phyloP scores from a whole-genome alignment of 2,888 invertebrate genomes.

The Diaperis boleti region DNA sequence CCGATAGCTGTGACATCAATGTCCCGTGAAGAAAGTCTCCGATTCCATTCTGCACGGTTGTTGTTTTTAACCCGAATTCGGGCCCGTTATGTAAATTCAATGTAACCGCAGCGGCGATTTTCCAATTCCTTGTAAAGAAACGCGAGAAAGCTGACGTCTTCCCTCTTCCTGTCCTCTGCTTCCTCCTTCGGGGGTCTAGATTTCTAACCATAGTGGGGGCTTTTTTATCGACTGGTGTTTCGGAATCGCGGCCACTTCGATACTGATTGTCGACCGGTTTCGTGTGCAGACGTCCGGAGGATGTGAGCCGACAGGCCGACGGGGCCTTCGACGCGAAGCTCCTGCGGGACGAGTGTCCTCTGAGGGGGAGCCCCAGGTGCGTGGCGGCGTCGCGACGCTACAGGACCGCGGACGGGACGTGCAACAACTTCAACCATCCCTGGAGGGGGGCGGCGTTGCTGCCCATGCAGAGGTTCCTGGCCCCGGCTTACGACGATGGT shows the following conservation, averaged over 20 bases:
- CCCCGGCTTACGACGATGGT: slow-evolving; percentile 87
- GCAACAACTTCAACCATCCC: slow-evolving; percentile 83
- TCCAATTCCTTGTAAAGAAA: slow-evolving; percentile 33
- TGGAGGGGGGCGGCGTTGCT: slow-evolving; percentile 87
- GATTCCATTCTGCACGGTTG: neutral
- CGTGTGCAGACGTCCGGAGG: slow-evolving; percentile 51
- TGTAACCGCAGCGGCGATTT: slow-evolving; percentile 14
- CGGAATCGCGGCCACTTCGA: slow-evolving; percentile 25
- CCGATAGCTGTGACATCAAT: neutral
- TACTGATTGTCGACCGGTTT: neutral
- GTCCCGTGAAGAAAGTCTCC: neutral
- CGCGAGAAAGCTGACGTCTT: slow-evolving; percentile 38
- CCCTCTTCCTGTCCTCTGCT: slow-evolving; percentile 21
- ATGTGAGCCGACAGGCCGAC: slow-evolving; percentile 50
- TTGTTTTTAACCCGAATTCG: slow-evolving; percentile 2
- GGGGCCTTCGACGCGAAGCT: slow-evolving; percentile 49
- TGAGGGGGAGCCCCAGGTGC: slow-evolving; percentile 76
- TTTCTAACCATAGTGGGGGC: slow-evolving; percentile 19
- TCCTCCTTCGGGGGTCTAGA: slow-evolving; percentile 19
- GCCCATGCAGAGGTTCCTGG: slow-evolving; percentile 84
- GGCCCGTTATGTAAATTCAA: slow-evolving; percentile 23
- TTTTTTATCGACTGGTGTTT: slow-evolving; percentile 15
- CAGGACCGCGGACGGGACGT: slow-evolving; percentile 89
- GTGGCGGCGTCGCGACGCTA: slow-evolving; percentile 79
- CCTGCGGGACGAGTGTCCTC: slow-evolving; percentile 71